These are phyloP conservation scores for Drosophila mimetica DNA, from an alignment of 2,888 invertebrate genomes.

Conservation along the genomic window DNA sequence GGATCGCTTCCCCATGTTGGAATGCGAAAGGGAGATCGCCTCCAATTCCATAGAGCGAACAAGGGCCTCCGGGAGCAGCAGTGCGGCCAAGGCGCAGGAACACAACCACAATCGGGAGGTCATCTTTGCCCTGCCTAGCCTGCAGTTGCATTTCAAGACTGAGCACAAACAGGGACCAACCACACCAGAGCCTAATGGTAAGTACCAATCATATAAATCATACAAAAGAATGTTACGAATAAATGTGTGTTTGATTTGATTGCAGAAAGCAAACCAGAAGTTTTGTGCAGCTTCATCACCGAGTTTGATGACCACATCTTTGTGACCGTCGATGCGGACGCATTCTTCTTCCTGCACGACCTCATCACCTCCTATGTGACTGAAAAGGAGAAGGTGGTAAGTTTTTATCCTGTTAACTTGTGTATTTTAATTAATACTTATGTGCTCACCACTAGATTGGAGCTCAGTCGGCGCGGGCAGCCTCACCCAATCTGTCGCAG, in stretches of 20 bases:
- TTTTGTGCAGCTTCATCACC: slow-evolving; percentile 98
- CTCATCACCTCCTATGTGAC: slow-evolving; percentile 97
- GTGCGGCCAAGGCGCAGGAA: slow-evolving; percentile 88
- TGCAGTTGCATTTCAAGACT: slow-evolving; percentile 96
- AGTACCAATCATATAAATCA: neutral
- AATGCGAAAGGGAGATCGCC: slow-evolving; percentile 89
- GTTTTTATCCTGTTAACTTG: slow-evolving; percentile 35
- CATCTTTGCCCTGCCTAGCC: slow-evolving; percentile 97
- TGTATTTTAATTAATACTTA: neutral
- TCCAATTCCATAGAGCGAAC: slow-evolving; percentile 86
- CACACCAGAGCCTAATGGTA: slow-evolving; percentile 89
- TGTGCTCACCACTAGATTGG: slow-evolving; percentile 70
- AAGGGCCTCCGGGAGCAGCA: slow-evolving; percentile 84
- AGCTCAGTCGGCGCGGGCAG: slow-evolving; percentile 82
- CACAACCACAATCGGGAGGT: slow-evolving; percentile 95
- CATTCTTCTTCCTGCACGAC: slow-evolving; percentile 98
- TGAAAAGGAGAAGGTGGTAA: slow-evolving; percentile 94
- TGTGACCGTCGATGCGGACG: slow-evolving; percentile 98
- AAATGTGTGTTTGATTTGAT: slow-evolving; percentile 4
- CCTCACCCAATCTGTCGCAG: slow-evolving; percentile 84
- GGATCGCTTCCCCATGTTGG: slow-evolving; percentile 95
- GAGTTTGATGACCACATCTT: slow-evolving; percentile 99
- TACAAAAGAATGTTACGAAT: neutral
- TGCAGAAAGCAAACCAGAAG: slow-evolving; percentile 92
- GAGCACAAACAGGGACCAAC: slow-evolving; percentile 93